Conservation (phyloP, 1,140 invertebrate genomes). For the Hesperophylax magnus region DNA sequence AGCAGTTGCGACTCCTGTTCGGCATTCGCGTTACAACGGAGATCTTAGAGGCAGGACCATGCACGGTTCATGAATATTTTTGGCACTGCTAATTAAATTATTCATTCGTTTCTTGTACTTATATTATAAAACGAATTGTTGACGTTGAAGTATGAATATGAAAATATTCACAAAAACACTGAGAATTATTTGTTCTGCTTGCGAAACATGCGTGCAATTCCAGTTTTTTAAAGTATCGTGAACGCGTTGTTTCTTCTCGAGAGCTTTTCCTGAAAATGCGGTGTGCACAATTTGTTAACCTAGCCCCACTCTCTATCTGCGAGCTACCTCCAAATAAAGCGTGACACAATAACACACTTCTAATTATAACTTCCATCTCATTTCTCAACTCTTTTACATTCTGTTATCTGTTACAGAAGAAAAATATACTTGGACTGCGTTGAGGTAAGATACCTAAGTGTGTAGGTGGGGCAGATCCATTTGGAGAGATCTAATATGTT, state of each 20-base stretch:
- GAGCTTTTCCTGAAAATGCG: not conserved
- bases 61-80: too few species aligned
- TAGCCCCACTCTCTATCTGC: not conserved
- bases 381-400: not conserved
- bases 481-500: not conserved
- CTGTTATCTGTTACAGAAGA: not conserved
- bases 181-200: not conserved
- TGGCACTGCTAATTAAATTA: too few species aligned
- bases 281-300: not conserved
- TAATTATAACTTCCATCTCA: slow-evolving; percentile 40
- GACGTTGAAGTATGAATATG: not conserved
- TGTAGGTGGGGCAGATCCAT: not conserved
- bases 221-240: not conserved
- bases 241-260: not conserved
- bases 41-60: too few species aligned
- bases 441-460: slow-evolving; percentile 10
- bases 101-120: too few species aligned
- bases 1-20: too few species aligned
- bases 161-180: not conserved
- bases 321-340: slow-evolving; percentile 50
- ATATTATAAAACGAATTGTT: too few species aligned
- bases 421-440: not conserved
- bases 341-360: slow-evolving; percentile 34
- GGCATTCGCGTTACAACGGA: too few species aligned
- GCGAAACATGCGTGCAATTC: not conserved